A percentile compares a stretch with the other conserved stretches of the same genome.
Conservation (phyloP, 2,797 vertebrate genomes). For the Triplophysa bombifrons region DNA sequence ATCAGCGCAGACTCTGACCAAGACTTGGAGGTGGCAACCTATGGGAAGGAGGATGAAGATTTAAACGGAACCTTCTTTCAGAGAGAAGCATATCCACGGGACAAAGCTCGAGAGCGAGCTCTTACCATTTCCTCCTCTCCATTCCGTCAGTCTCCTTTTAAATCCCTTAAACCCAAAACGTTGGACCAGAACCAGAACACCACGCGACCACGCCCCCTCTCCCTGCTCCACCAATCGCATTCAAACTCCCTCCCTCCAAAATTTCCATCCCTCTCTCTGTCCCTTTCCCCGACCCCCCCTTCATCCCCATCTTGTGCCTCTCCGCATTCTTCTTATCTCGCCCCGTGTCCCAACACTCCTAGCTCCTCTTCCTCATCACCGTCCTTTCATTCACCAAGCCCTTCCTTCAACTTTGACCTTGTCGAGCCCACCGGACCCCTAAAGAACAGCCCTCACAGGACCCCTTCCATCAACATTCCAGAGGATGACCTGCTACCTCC, state of each 20-base stretch:
- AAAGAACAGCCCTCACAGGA: constrained; percentile 66
- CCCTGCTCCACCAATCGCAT: constrained; percentile 79
- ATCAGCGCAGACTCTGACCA: constrained; percentile 64
- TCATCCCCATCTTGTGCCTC: constrained; percentile 77
- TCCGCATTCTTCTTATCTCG: constrained; percentile 76
- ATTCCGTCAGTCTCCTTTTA: constrained; percentile 77
- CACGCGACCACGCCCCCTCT: constrained; percentile 76
- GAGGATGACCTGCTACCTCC: constrained; percentile 84
- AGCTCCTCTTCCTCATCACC: constrained; percentile 71
- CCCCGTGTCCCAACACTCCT: constrained; percentile 75
- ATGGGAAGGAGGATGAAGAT: constrained; percentile 70
- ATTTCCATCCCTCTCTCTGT: constrained; percentile 75
- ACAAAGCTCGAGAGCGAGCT: constrained; percentile 73
- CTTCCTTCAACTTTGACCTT: constrained; percentile 79
- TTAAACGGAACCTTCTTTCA: constrained; percentile 75
- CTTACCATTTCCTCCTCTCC: constrained; percentile 83
- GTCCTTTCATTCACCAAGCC: constrained; percentile 67
- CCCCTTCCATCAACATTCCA: constrained; percentile 65
- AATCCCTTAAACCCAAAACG: constrained; percentile 73
- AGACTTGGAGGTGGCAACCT: constrained; percentile 59
- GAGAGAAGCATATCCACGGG: constrained; percentile 68
- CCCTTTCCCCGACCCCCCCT: constrained; percentile 77
- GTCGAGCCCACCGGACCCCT: constrained; percentile 66
- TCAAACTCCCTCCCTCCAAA: constrained; percentile 81
- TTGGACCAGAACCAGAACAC: constrained; percentile 79